These are phyloP conservation scores for Macropodus opercularis DNA, from an alignment of 2,797 vertebrate species.

Conservation along the genomic window DNA sequence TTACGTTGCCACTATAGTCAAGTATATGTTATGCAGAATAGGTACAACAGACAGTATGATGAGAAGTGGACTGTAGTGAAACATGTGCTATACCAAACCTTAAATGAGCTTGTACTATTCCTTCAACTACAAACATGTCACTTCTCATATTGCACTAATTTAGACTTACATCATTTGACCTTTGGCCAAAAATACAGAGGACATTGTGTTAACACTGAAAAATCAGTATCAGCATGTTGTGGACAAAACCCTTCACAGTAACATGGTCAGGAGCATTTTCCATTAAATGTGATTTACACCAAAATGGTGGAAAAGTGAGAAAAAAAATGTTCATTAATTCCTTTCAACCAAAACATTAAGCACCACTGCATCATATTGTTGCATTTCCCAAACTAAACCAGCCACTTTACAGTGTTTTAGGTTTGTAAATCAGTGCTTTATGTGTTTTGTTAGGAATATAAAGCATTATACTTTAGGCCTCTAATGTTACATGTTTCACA, in stretches of 20 bases:
- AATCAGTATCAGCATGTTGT: slow-evolving; percentile 17
- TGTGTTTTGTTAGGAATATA: slow-evolving; percentile 45
- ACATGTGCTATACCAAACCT: slow-evolving; percentile 20
- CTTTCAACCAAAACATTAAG: slow-evolving; percentile 14
- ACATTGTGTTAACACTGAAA: slow-evolving; percentile 18
- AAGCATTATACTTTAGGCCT: slow-evolving; percentile 50
- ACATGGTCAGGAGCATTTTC: slow-evolving; percentile 26
- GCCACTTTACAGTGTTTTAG: too few species aligned
- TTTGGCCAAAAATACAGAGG: slow-evolving; percentile 6
- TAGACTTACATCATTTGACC: slow-evolving; percentile 16
- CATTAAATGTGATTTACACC: background rate
- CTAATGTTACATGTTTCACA: slow-evolving; percentile 37
- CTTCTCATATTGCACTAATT: slow-evolving; percentile 14
- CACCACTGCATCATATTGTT: slow-evolving; percentile 9
- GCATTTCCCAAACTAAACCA: slow-evolving; percentile 14
- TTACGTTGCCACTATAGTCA: slow-evolving; percentile 52
- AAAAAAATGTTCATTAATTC: slow-evolving; percentile 10
- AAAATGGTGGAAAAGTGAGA: background rate
- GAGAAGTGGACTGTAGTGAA: slow-evolving; percentile 23
- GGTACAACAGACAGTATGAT: slow-evolving; percentile 24
- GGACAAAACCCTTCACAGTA: slow-evolving; percentile 42
- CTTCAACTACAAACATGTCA: slow-evolving; percentile 7
- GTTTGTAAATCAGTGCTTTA: slow-evolving; percentile 26
- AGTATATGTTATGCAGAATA: slow-evolving; percentile 37
- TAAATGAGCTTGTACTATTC: slow-evolving; percentile 1